Evolutionary conservation across 2,888 invertebrate genomes (phyloP), one percentile per base, ranked within the genome.

Genomic region (Cantharis lateralis): DNA sequence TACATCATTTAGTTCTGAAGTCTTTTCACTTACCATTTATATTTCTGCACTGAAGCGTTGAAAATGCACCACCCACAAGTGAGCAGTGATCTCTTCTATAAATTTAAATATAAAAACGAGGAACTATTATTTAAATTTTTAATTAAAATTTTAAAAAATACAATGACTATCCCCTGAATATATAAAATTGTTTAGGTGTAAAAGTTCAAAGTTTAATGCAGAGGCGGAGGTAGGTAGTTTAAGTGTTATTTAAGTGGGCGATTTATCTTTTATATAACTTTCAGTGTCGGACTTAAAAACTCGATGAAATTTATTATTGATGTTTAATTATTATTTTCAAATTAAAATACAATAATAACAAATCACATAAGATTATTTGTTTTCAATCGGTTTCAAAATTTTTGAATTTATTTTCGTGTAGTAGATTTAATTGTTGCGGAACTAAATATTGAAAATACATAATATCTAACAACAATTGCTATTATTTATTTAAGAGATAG

Each of bases 221-320:
- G 70, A 74, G 74, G 64, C 70, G 74, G 74, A 64, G 64, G 73
- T 69, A 68, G 73, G 68, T 68, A 73, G 73, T 20, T 62, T 69
- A 62, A 72, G 72, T 72, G 68, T 73, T 62, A 73, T 62, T 73
- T 20, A 73, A 24, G 74, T 74, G 74, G 74, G 74, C 74, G 74
- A 70, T 15, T 64, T 62, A 64, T 66, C 24, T 63, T 66, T 15
- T 20, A 66, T 66, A n/a, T 20, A 66, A 20, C 24, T 24, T 66
- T 66, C 64, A 66, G 64, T 66, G 24, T 66, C 13, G 64, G 64
- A 66, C 64, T 66, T 24, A 24, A 18, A 66, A 66, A 66, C 24
- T n/a, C 18, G 18, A 66, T 66, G 24, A 66, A 15, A 18, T 64
- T n/a, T 20, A 63, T 64, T 7, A 18, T 63, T 15, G 5, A 16